Evolutionary conservation across 2,888 invertebrate species (phyloP).

Genomic region (Meghimatium bilineatum): DNA sequence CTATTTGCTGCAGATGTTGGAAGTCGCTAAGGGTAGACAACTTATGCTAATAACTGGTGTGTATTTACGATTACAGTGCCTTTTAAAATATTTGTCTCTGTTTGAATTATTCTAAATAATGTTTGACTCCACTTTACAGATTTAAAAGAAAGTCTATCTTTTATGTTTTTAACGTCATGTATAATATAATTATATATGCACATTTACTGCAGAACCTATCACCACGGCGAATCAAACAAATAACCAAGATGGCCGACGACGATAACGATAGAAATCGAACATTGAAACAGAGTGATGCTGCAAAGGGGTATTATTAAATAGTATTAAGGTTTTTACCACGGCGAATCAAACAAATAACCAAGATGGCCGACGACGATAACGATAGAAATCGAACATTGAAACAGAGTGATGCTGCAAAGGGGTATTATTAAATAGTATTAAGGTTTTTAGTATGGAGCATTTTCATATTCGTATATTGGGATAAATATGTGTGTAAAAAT

Average conservation of each 20-base stretch:
- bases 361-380: slow-evolving; percentile 45
- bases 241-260: slow-evolving; percentile 50
- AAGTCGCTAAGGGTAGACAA: too few relatives aligned
- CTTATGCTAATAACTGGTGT: too few relatives aligned
- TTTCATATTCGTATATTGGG: too few relatives aligned
- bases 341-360: slow-evolving; percentile 59
- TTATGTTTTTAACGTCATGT: too few relatives aligned
- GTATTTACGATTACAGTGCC: too few relatives aligned
- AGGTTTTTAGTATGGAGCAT: slow-evolving; percentile 70
- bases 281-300: background rate
- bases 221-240: slow-evolving; percentile 65
- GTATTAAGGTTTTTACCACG: too few relatives aligned
- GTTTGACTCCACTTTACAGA: too few relatives aligned
- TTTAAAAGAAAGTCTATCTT: too few relatives aligned
- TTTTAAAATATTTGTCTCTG: too few relatives aligned
- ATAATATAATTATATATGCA: background rate
- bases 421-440: too few relatives aligned
- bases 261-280: background rate
- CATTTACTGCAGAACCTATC: slow-evolving; percentile 62
- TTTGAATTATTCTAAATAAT: too few relatives aligned
- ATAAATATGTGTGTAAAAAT: too few relatives aligned
- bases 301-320: background rate
- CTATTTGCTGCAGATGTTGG: background rate
- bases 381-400: background rate
- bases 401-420: background rate